Conservation (phyloP, 92 coral and sea anemone species). For the Palythoa caribaeorum region DNA sequence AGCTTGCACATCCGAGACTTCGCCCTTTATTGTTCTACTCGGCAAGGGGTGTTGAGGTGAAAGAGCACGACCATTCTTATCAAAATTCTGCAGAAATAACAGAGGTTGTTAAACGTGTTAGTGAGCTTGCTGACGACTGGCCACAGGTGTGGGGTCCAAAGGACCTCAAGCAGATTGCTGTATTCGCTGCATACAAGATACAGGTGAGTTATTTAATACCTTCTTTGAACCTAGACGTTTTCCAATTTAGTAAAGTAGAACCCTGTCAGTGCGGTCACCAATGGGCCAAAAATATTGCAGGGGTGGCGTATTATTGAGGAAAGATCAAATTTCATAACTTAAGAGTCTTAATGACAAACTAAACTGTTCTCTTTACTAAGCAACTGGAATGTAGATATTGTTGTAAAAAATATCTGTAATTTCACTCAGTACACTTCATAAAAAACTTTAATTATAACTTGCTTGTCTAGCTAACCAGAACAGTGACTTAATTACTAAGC, state of each 20-base stretch:
- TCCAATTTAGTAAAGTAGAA: no score
- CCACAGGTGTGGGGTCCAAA: slow-evolving; percentile 76
- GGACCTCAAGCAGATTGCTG: slow-evolving; percentile 74
- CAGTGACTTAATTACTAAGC: no score
- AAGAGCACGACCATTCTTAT: slow-evolving; percentile 76
- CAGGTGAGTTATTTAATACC: slow-evolving; percentile 50
- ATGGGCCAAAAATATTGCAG: neutral
- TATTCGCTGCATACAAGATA: slow-evolving; percentile 71
- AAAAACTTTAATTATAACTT: no score
- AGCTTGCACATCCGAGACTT: slow-evolving; percentile 71
- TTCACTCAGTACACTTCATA: no score
- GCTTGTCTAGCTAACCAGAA: no score
- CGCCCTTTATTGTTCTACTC: slow-evolving; percentile 83
- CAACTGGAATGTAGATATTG: no score
- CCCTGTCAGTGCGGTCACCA: no score
- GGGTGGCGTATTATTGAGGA: no score
- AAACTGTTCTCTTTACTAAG: no score
- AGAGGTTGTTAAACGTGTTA: slow-evolving; percentile 78
- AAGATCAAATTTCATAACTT: no score
- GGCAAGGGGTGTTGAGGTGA: slow-evolving; percentile 75
- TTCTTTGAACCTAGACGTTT: neutral
- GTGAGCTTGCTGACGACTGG: slow-evolving; percentile 74
- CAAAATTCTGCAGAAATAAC: slow-evolving; percentile 78
- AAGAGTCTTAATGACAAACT: no score
- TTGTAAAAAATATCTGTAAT: no score